Percentiles rank a stretch among this genome's conserved stretches.
Conservation (phyloP, 2,113 vertebrate genomes). For the Pterocles gutturalis region DNA sequence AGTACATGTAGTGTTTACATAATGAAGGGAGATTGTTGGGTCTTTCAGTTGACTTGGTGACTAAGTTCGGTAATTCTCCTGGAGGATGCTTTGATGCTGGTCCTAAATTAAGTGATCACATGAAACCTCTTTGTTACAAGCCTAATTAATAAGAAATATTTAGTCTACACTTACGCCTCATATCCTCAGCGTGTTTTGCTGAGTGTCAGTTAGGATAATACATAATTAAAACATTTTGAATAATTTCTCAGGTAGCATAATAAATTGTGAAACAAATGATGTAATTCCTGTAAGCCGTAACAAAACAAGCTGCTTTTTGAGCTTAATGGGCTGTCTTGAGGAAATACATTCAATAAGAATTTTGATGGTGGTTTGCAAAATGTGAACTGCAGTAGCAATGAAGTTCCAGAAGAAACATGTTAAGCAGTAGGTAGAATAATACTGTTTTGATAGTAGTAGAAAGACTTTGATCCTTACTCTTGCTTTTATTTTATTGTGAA, state of each 20-base stretch:
- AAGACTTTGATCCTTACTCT: not conserved
- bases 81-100: not conserved
- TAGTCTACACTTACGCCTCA: not conserved
- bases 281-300: not conserved
- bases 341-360: not conserved
- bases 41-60: not conserved
- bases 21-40: not conserved
- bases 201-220: not conserved
- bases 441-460: not conserved
- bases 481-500: not conserved
- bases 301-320: not conserved
- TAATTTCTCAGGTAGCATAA: not conserved
- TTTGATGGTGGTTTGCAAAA: not conserved
- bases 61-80: not conserved
- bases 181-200: not conserved
- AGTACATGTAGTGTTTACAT: not conserved
- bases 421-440: not conserved
- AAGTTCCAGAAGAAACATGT: not conserved
- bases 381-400: not conserved
- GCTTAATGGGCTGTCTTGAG: not conserved
- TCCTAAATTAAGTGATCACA: not conserved
- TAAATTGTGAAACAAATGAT: not conserved
- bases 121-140: not conserved
- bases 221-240: not conserved
- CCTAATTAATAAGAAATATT: not conserved